These are phyloP conservation scores for Trematomus bernacchii DNA, from an alignment of 2,797 vertebrate genomes.

Conservation along the genomic window DNA sequence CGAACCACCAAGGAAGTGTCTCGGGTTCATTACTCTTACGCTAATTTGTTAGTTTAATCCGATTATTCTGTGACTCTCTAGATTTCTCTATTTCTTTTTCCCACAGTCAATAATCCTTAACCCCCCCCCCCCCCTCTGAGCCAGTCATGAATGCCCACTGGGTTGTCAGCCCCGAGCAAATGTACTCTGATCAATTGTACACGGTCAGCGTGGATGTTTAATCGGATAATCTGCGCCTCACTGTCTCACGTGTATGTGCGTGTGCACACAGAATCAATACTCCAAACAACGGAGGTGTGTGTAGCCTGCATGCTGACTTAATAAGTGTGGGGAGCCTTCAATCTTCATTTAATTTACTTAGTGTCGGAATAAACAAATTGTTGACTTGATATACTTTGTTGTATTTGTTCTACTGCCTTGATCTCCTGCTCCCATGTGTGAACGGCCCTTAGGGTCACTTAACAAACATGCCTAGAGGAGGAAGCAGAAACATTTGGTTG, in stretches of 20 bases:
- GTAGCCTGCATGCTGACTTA: slow-evolving; percentile 28
- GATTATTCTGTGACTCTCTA: slow-evolving; percentile 65
- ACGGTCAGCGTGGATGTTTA: slow-evolving; percentile 60
- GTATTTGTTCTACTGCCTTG: no score
- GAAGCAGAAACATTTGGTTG: background rate
- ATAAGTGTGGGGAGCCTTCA: slow-evolving; percentile 18
- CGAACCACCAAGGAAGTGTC: slow-evolving; percentile 16
- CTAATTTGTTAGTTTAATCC: slow-evolving; percentile 71
- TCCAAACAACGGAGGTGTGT: slow-evolving; percentile 31
- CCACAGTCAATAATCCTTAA: slow-evolving; percentile 68
- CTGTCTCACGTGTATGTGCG: slow-evolving; percentile 43
- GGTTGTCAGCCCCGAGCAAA: slow-evolving; percentile 50
- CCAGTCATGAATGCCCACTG: slow-evolving; percentile 51
- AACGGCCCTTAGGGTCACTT: slow-evolving; percentile 36
- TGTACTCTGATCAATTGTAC: slow-evolving; percentile 70
- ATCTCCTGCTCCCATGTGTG: slow-evolving; percentile 23
- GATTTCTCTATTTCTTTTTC: slow-evolving; percentile 65
- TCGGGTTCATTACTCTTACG: slow-evolving; percentile 14
- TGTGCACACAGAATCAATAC: slow-evolving; percentile 37
- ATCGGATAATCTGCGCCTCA: slow-evolving; percentile 71
- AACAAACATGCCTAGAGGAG: slow-evolving; percentile 25
- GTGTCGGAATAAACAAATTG: slow-evolving; percentile 18
- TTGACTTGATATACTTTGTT: background rate
- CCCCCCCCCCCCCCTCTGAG: slow-evolving; percentile 41
- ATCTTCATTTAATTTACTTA: slow-evolving; percentile 23